phyloP scores from a whole-genome alignment of 2,797 vertebrate species.

The Siniperca scherzeri region DNA sequence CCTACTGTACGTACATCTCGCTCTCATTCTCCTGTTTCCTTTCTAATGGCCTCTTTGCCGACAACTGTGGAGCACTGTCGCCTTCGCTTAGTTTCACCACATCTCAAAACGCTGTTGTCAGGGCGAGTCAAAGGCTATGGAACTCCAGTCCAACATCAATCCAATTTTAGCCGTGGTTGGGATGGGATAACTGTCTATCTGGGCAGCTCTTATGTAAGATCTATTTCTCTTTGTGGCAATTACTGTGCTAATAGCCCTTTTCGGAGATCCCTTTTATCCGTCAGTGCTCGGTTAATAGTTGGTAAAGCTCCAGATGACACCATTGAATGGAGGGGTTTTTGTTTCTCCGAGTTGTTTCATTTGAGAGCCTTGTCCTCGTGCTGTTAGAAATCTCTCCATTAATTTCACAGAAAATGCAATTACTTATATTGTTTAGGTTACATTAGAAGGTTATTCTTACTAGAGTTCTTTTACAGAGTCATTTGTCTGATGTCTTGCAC shows the following conservation, averaged over 20 bases:
- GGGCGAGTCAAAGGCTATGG: constrained; percentile 50
- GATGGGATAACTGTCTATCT: constrained; percentile 62
- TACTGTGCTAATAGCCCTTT: constrained; percentile 60
- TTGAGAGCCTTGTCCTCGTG: constrained; percentile 6
- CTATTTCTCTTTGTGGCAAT: constrained; percentile 63
- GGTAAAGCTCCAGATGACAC: constrained; percentile 45
- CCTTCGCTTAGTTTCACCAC: constrained; percentile 55
- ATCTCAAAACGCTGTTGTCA: constrained; percentile 52
- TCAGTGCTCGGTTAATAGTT: constrained; percentile 38
- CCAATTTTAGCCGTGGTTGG: constrained; percentile 51
- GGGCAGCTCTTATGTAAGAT: constrained; percentile 62
- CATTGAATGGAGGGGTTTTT: constrained; percentile 13
- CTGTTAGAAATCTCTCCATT: constrained; percentile 13
- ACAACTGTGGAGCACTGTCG: constrained; percentile 50
- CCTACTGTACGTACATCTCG: constrained; percentile 26
- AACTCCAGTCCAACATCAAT: constrained; percentile 59
- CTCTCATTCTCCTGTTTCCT: constrained; percentile 52
- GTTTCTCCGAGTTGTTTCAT: constrained; percentile 2
- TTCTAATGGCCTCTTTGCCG: constrained; percentile 56
- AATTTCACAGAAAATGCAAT: background rate
- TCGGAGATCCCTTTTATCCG: constrained; percentile 43
- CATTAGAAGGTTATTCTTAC: background rate
- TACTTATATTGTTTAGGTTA: constrained; percentile 10
- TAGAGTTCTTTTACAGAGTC: background rate
- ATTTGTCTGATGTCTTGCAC: constrained; percentile 21